phyloP scores from a whole-genome alignment of 1,140 invertebrate species.

The Drosophila malerkotliana region DNA sequence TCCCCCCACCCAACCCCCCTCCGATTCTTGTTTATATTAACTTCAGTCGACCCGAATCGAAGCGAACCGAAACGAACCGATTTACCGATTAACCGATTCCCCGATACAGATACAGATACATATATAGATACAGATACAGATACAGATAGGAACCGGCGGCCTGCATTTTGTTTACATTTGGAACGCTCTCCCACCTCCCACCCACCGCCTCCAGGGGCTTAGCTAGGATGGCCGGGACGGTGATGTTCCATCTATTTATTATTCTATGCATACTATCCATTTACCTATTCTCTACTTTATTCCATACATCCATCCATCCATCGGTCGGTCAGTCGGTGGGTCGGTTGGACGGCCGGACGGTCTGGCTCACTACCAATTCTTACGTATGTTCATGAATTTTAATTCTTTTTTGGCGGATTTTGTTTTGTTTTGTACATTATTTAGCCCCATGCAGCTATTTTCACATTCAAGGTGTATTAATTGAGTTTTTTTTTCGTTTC shows the following conservation, averaged over 20 bases:
- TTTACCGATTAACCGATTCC: constrained; percentile 28
- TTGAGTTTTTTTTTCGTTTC: constrained; percentile 50
- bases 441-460: constrained; percentile 50
- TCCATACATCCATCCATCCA: constrained; percentile 21
- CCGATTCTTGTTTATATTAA: constrained; percentile 69
- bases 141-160: constrained; percentile 34
- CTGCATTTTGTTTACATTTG: constrained; percentile 68
- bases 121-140: constrained; percentile 10
- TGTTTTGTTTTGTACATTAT: constrained; percentile 42
- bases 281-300: constrained; percentile 56
- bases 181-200: constrained; percentile 12
- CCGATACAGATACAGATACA: not conserved
- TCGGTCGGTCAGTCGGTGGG: constrained; percentile 15
- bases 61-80: constrained; percentile 19
- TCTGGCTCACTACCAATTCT: constrained; percentile 47
- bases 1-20: not conserved
- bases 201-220: constrained; percentile 18
- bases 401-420: constrained; percentile 24
- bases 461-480: constrained; percentile 72
- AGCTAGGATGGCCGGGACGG: constrained; percentile 22
- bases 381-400: constrained; percentile 57
- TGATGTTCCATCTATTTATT: constrained; percentile 67
- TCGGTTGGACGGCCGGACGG: constrained; percentile 15
- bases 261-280: constrained; percentile 78
- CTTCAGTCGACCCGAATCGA: constrained; percentile 50